A percentile compares a stretch with the other conserved stretches of the same genome.
Evolutionary conservation across 1,140 invertebrate genomes (phyloP).

Genomic region (Drosophila sturtevanti): DNA sequence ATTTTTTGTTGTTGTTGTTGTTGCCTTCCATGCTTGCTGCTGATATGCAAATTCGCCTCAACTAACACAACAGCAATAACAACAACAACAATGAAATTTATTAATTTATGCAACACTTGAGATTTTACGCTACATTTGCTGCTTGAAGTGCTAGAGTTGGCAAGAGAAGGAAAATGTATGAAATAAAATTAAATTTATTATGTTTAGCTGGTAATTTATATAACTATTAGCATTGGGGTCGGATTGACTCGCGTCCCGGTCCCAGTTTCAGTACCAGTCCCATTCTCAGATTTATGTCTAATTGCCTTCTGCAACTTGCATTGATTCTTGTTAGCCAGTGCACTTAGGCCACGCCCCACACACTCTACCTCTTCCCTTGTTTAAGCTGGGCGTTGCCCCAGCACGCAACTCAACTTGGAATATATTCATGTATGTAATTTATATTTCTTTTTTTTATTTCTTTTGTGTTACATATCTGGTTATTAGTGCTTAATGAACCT

Average conservation of each 20-base stretch:
- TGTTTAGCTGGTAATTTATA: conserved; percentile 14
- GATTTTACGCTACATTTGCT: conserved; percentile 15
- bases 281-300: conserved; percentile 9
- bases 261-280: not conserved
- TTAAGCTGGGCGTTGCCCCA: conserved; percentile 6
- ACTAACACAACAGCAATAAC: not conserved
- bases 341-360: not conserved
- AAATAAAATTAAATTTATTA: conserved; percentile 13
- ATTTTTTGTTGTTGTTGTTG: conserved; percentile 11
- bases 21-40: conserved; percentile 12
- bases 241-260: not conserved
- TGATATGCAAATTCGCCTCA: conserved; percentile 14
- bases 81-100: conserved; percentile 14
- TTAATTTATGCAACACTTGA: conserved; percentile 19
- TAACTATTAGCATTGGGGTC: not conserved
- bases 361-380: not conserved
- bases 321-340: conserved; percentile 16
- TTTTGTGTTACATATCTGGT: conserved; percentile 14
- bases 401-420: not conserved
- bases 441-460: not conserved
- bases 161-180: not conserved
- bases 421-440: conserved; percentile 13
- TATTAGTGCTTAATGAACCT: conserved; percentile 18
- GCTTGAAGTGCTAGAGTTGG: not conserved
- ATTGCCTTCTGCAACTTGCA: conserved; percentile 8